Conservation (phyloP, 2,797 vertebrate genomes). For the Sciurus carolinensis region DNA sequence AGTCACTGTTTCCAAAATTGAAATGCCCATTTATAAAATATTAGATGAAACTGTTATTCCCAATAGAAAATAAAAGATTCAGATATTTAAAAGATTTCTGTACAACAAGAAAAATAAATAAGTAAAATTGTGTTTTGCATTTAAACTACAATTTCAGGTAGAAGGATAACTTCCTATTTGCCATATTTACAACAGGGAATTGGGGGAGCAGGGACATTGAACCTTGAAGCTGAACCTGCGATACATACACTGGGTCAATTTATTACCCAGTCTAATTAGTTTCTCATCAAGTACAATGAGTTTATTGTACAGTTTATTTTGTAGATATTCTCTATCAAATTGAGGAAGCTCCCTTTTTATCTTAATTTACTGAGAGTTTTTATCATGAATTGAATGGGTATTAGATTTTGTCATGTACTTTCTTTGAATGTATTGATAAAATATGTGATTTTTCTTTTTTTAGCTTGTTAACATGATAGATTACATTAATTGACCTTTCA, state of each 20-base stretch:
- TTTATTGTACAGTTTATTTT: too few species aligned
- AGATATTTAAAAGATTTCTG: conserved; percentile 28
- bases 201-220: not conserved
- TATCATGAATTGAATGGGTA: not conserved
- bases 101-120: conserved; percentile 36
- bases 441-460: too few species aligned
- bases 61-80: not conserved
- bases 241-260: not conserved
- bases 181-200: not conserved
- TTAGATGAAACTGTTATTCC: conserved; percentile 20
- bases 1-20: not conserved
- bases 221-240: not conserved
- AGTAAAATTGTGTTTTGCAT: conserved; percentile 12
- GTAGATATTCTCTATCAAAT: too few species aligned
- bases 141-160: conserved; percentile 25
- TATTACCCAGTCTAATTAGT: not conserved
- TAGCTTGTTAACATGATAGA: not conserved
- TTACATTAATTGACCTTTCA: not conserved
- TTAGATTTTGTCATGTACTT: not conserved
- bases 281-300: too few species aligned
- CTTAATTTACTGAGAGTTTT: not conserved
- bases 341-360: not conserved
- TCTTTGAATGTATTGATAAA: too few species aligned
- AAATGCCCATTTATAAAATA: not conserved
- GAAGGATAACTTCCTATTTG: not conserved